Evolutionary conservation across 2,113 vertebrate genomes (phyloP).

Genomic region (Diphyllodes magnificus): DNA sequence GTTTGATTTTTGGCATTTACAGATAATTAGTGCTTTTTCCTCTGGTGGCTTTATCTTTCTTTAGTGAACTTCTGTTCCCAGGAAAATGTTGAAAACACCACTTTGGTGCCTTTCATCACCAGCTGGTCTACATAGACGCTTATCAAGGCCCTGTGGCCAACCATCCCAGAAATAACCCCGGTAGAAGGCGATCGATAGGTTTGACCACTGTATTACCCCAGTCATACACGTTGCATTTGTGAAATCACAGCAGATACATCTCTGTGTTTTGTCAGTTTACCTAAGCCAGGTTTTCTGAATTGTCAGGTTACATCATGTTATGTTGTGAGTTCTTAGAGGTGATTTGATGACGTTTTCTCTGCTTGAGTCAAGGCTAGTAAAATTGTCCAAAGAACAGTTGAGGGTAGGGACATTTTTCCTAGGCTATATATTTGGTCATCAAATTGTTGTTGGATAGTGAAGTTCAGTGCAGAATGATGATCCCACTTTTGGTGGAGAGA

Average conservation of each 20-base stretch:
- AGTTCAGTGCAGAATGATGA: not conserved
- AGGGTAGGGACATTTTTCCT: not conserved
- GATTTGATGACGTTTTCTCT: not conserved
- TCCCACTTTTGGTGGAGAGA: not conserved
- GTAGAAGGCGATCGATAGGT: not conserved
- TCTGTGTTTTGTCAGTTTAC: not conserved
- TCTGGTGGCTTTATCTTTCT: not conserved
- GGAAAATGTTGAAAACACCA: not conserved
- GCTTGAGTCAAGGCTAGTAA: not conserved
- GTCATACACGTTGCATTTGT: not conserved
- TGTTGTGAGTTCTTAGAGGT: not conserved
- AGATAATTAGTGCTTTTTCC: not conserved
- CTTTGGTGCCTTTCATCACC: not conserved
- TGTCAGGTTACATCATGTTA: not conserved
- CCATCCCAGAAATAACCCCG: not conserved
- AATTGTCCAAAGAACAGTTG: not conserved
- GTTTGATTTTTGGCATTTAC: not conserved
- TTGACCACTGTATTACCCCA: not conserved
- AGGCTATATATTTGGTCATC: not conserved
- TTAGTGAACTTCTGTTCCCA: not conserved
- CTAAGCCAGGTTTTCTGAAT: not conserved
- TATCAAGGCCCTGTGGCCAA: not conserved
- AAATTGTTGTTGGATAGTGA: not conserved
- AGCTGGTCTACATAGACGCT: not conserved
- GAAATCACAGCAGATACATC: accelerated